phyloP scores from a whole-genome alignment of 2,113 vertebrate genomes.

The Anas platyrhynchos region DNA sequence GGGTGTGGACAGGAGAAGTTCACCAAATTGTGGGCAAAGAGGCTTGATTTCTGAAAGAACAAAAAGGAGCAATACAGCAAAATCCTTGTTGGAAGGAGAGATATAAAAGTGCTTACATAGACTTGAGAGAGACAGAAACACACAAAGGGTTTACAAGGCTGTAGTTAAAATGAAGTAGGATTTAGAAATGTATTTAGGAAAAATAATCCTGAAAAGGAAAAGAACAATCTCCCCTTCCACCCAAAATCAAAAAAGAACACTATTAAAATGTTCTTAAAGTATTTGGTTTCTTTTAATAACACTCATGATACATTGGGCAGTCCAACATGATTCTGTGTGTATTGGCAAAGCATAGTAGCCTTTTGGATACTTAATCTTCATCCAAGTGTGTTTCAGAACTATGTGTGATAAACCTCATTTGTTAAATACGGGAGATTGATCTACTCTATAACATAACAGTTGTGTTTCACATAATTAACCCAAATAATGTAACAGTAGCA shows the following conservation, averaged over 20 bases:
- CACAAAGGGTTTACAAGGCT: neutral
- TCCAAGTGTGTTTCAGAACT: neutral
- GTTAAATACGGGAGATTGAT: neutral
- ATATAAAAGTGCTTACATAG: neutral
- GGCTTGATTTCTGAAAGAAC: neutral
- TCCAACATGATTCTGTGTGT: constrained; percentile 26
- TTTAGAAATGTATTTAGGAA: constrained; percentile 39
- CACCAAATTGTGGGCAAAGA: neutral
- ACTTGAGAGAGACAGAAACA: neutral
- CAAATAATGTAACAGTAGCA: neutral
- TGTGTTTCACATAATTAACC: neutral
- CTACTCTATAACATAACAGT: neutral
- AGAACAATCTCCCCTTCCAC: constrained; percentile 34
- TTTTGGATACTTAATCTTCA: neutral
- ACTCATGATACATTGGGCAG: neutral
- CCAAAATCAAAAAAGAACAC: constrained; percentile 13
- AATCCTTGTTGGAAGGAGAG: neutral
- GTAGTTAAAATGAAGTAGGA: constrained; percentile 24
- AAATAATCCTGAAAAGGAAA: constrained; percentile 37
- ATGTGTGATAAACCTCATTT: constrained; percentile 1
- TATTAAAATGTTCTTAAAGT: constrained; percentile 61
- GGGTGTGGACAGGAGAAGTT: neutral
- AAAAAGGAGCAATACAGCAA: neutral
- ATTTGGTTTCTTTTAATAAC: constrained; percentile 65
- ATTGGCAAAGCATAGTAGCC: constrained; percentile 31